These are phyloP conservation scores for Hippocampus zosterae DNA, from an alignment of 2,113 vertebrate species.

Conservation along the genomic window DNA sequence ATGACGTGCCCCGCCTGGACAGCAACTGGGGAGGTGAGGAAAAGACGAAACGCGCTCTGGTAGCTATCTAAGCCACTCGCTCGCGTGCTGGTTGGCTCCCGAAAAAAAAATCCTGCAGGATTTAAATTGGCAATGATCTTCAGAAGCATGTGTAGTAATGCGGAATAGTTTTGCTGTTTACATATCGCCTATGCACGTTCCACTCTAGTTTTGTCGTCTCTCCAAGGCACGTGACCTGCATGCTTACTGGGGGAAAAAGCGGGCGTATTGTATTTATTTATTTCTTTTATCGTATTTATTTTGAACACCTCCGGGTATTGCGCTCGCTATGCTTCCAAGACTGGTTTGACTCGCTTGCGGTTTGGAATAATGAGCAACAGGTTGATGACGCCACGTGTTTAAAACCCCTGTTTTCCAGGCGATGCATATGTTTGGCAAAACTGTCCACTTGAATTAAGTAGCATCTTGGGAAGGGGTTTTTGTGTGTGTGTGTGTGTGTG, in stretches of 20 bases:
- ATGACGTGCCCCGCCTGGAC: slow-evolving; percentile 84
- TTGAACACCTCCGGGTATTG: neutral
- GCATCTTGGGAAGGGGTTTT: slow-evolving; percentile 1
- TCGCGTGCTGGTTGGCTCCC: neutral
- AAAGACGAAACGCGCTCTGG: neutral
- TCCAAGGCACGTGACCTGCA: neutral
- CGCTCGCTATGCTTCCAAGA: neutral
- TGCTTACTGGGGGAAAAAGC: neutral
- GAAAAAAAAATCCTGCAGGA: slow-evolving; percentile 20
- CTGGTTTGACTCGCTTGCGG: neutral
- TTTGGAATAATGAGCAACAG: slow-evolving; percentile 32
- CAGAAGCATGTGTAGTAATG: slow-evolving; percentile 18
- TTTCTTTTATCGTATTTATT: neutral
- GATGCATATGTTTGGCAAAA: neutral
- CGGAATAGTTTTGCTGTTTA: neutral
- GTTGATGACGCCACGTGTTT: slow-evolving; percentile 3
- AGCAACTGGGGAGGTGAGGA: slow-evolving; percentile 88
- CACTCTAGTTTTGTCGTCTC: neutral
- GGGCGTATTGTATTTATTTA: neutral
- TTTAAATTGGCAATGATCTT: slow-evolving; percentile 37
- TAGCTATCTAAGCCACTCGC: neutral
- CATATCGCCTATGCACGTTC: neutral
- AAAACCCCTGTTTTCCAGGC: neutral
- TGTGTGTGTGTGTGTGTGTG: neutral
- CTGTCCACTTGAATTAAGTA: slow-evolving; percentile 16